A percentile compares a stretch with the other conserved stretches of the same genome.
Conservation (phyloP, 35 echinoderm and acorn worm genomes). For the Amphiura filiformis region DNA sequence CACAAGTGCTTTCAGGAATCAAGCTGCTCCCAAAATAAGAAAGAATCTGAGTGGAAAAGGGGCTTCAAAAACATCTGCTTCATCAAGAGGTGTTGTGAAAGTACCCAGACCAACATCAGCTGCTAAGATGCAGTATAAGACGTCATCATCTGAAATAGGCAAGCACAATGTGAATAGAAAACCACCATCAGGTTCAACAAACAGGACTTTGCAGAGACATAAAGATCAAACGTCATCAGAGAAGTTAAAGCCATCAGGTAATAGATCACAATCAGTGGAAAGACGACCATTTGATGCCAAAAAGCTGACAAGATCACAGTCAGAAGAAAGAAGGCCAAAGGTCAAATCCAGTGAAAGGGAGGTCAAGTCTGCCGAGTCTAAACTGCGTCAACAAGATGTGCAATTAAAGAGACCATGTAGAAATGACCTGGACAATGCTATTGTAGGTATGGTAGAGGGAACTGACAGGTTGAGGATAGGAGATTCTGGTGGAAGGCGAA, state of each 20-base stretch:
- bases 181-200: background rate
- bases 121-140: constrained; percentile 10
- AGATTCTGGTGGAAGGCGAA: background rate
- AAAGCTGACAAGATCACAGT: background rate
- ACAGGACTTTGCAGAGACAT: background rate
- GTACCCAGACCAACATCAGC: background rate
- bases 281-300: background rate
- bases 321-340: background rate
- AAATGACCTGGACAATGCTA: background rate
- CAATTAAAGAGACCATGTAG: background rate
- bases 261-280: background rate
- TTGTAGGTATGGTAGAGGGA: background rate
- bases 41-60: too few species aligned
- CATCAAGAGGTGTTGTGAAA: background rate
- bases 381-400: background rate
- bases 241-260: background rate
- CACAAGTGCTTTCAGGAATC: too few species aligned
- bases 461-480: background rate
- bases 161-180: background rate
- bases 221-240: background rate
- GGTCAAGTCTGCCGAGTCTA: background rate
- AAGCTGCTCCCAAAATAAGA: too few species aligned
- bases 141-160: constrained; percentile 34
- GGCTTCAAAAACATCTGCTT: too few species aligned
- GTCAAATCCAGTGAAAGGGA: background rate